Evolutionary conservation across 1,140 invertebrate genomes (phyloP).

Genomic region (Adelges cooleyi): DNA sequence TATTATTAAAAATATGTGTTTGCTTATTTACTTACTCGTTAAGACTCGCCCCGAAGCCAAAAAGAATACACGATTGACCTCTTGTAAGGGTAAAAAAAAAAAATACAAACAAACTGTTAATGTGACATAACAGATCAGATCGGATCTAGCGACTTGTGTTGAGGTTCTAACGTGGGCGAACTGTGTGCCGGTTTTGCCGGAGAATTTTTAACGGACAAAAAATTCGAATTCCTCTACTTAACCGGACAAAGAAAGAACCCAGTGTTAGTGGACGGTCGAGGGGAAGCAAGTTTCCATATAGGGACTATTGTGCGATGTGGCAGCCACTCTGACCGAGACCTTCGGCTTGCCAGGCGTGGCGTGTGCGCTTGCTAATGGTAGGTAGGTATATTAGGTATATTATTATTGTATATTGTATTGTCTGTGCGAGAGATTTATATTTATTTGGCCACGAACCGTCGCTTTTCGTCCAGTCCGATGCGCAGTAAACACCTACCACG

Average conservation of each 20-base stretch:
- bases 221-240: background rate
- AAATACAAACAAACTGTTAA: background rate
- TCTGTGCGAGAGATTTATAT: background rate
- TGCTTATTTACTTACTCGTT: background rate
- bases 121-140: background rate
- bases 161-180: background rate
- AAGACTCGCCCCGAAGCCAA: background rate
- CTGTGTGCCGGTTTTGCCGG: background rate
- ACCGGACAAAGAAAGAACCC: background rate
- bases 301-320: background rate
- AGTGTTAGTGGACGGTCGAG: background rate
- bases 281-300: conserved; percentile 18
- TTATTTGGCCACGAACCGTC: background rate
- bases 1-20: too few species aligned
- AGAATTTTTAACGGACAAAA: conserved; percentile 22
- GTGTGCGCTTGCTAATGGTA: too few species aligned
- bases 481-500: background rate
- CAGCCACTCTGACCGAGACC: conserved; percentile 9
- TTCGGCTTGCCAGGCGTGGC: conserved; percentile 7
- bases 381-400: too few species aligned
- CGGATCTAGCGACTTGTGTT: too few species aligned
- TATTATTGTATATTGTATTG: background rate
- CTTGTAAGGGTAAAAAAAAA: too few species aligned
- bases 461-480: background rate
- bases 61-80: background rate